These are phyloP conservation scores for Luperina testacea DNA, from an alignment of 2,888 invertebrate genomes.

Conservation along the genomic window DNA sequence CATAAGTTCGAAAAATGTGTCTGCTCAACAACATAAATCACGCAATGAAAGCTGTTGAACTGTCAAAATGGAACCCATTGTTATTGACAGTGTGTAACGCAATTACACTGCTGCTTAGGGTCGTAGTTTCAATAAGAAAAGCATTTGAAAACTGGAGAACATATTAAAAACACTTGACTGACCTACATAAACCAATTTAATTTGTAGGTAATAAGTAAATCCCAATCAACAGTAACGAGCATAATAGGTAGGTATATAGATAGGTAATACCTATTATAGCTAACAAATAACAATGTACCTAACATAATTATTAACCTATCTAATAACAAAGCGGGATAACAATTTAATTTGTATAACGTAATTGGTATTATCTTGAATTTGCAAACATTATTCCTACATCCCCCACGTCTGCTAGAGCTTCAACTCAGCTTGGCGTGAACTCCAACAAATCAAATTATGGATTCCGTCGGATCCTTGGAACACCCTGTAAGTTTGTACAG, in stretches of 20 bases:
- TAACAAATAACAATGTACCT: background rate
- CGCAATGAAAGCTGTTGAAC: no score
- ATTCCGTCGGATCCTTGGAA: slow-evolving; percentile 64
- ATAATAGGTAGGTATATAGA: background rate
- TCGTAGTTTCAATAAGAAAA: no score
- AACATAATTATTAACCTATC: background rate
- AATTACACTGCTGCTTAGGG: no score
- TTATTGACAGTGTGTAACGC: no score
- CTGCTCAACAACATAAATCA: no score
- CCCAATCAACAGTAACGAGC: background rate
- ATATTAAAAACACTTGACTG: background rate
- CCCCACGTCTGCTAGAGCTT: slow-evolving; percentile 71
- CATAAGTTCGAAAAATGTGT: no score
- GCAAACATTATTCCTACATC: slow-evolving; percentile 62
- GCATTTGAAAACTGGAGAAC: background rate
- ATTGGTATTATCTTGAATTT: slow-evolving; percentile 64
- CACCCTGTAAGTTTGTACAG: slow-evolving; percentile 10
- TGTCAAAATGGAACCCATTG: no score
- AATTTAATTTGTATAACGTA: slow-evolving; percentile 49
- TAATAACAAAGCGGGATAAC: slow-evolving; percentile 21
- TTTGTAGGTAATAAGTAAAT: no score
- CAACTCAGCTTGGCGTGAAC: slow-evolving; percentile 66
- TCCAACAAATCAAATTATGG: slow-evolving; percentile 78
- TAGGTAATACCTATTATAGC: background rate
- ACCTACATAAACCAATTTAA: background rate